Base-by-base conservation (phyloP, 2,888 invertebrate species). In the Pemphredon lugubris region DNA sequence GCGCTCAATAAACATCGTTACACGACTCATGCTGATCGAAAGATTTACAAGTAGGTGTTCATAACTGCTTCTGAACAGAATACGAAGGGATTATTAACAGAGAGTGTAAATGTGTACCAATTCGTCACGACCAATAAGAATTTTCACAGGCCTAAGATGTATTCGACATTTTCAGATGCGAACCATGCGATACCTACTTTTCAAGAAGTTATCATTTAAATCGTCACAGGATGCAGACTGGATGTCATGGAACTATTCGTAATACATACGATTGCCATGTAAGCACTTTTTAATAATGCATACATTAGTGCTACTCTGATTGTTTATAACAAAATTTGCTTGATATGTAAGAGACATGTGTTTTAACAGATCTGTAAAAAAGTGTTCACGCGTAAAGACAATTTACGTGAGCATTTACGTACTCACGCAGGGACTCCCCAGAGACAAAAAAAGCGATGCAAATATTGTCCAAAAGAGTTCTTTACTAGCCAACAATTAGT, bases 351-450 rank as follows among this genome's bases (percentile, higher is more conserved):
- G n/a, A 26, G 39, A 66, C 65, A 37, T 48, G 7, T 69, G 39
- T 53, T 47, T 44, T 77, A 83, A 75, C 77, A 92, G 93, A 88
- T 91, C 16, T 92, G 92, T 71, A 90, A 91, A 1, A 90, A 91
- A 79, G 85, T 90, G 48, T 92, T 92, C 81, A 93, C 93, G 18
- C 92, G 95, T 69, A 95, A 94, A 82, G 95, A 95, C 83, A 95
- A 95, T 87, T 89, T 95, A 57, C 92, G 94, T 1, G 93, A 94
- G 66, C 95, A 95, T 90, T 89, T 95, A 26, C 91, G 94, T 63
- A 92, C 92, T 14, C 95, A 95, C 84, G 92, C 93, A n/a, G 93
- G 93, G 0, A 92, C 93, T 61, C 88, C 89, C 0, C 90, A 90
- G 55, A 90, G 92, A 39, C 92, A 92, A 82, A 92, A 92, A 51